Evolutionary conservation across 2,888 invertebrate species (phyloP).

Genomic region (Cyclophora albipunctata): DNA sequence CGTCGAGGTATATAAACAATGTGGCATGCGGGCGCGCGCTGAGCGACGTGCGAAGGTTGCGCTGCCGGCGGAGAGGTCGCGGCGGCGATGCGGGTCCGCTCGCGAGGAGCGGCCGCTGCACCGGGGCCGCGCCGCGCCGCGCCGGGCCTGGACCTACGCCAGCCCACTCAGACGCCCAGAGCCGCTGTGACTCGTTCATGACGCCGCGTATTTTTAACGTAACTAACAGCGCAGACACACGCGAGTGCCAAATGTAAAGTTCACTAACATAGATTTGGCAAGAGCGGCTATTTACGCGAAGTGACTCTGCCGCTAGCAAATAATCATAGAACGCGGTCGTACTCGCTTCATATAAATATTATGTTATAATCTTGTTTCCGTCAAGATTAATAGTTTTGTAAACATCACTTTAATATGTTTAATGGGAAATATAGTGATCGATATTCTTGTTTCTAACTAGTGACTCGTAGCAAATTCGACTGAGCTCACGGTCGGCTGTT

Average conservation of each 20-base stretch:
- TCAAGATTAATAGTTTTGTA: constrained; percentile 2
- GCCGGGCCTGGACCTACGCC: constrained; percentile 53
- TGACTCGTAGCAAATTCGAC: no score
- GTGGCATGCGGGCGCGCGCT: constrained; percentile 27
- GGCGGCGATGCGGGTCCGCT: constrained; percentile 14
- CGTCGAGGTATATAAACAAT: constrained; percentile 16
- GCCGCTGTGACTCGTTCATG: constrained; percentile 64
- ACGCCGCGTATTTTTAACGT: constrained; percentile 74
- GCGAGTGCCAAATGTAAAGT: constrained; percentile 72
- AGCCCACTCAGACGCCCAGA: constrained; percentile 48
- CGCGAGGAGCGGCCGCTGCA: constrained; percentile 22
- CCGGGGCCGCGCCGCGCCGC: constrained; percentile 27
- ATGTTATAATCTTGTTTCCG: background rate
- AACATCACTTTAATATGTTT: constrained; percentile 3
- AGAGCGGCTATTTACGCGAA: constrained; percentile 57
- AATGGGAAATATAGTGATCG: constrained; percentile 7
- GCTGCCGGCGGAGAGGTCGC: constrained; percentile 19
- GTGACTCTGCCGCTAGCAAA: constrained; percentile 45
- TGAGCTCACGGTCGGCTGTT: no score
- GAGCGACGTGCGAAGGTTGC: constrained; percentile 31
- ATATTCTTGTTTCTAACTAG: background rate
- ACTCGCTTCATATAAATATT: constrained; percentile 12
- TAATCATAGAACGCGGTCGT: constrained; percentile 29
- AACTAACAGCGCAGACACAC: constrained; percentile 64
- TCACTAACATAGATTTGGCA: constrained; percentile 73